Evolutionary conservation across 2,113 vertebrate genomes (phyloP).

Genomic region (Nematolebias whitei): DNA sequence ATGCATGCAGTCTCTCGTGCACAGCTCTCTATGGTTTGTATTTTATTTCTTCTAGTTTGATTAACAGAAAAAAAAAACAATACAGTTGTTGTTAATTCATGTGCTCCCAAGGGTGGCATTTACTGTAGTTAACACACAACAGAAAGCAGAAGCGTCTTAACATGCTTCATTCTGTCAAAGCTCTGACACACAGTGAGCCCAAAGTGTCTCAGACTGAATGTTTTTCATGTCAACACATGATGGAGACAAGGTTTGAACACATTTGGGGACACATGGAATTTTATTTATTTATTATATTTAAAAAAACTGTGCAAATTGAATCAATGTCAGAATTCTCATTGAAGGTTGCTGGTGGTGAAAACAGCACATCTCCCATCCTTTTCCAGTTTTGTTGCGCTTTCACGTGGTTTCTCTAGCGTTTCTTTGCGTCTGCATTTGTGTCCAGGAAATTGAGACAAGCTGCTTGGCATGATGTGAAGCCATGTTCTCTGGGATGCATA

Average conservation of each 20-base stretch:
- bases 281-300: background rate
- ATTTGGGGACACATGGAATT: conserved; percentile 28
- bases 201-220: conserved; percentile 33
- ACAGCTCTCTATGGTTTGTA: background rate
- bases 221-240: conserved; percentile 40
- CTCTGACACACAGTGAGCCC: conserved; percentile 41
- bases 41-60: background rate
- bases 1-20: background rate
- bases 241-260: conserved; percentile 31
- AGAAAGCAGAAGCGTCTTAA: conserved; percentile 55
- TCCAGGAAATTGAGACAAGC: background rate
- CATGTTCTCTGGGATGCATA: conserved; percentile 51
- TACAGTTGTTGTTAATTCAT: conserved; percentile 46
- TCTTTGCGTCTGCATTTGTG: background rate
- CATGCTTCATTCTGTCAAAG: conserved; percentile 55
- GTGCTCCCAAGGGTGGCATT: conserved; percentile 40
- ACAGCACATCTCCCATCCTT: no score
- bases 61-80: conserved; percentile 19
- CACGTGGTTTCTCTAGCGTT: background rate
- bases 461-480: conserved; percentile 34
- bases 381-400: background rate
- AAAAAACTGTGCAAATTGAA: background rate
- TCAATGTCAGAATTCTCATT: background rate
- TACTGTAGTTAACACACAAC: conserved; percentile 32
- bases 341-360: background rate